These are phyloP conservation scores for Phenganax subtilis DNA, from an alignment of 92 coral and sea anemone genomes.

Conservation along the genomic window DNA sequence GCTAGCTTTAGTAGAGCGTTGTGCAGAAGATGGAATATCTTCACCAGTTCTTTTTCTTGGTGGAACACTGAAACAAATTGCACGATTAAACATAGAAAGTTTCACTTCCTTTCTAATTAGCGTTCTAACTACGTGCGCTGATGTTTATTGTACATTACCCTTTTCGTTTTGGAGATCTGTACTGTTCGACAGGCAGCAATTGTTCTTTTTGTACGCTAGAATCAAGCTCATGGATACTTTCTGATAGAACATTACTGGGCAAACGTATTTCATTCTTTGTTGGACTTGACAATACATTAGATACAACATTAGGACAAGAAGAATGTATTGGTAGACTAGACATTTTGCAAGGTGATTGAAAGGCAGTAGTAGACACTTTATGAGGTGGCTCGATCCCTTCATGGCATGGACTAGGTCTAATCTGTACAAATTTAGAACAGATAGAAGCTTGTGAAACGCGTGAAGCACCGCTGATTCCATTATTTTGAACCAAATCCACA, in stretches of 20 bases:
- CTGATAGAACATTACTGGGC: background rate
- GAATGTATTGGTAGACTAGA: background rate
- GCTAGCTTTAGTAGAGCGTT: background rate
- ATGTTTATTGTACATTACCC: background rate
- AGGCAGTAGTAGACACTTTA: too few species aligned
- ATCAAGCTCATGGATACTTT: background rate
- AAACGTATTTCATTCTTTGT: background rate
- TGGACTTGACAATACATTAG: background rate
- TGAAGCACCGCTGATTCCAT: background rate
- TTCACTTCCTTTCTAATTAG: background rate
- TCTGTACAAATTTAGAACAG: too few species aligned
- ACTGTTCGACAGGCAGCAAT: background rate
- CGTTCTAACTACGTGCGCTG: background rate
- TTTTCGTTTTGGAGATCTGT: conserved; percentile 33
- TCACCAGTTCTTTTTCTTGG: conserved; percentile 27
- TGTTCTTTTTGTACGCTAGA: background rate
- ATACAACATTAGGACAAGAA: background rate
- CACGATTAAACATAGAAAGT: background rate
- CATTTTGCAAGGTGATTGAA: background rate
- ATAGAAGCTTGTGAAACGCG: background rate
- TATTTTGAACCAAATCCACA: background rate
- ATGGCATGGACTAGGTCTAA: too few species aligned
- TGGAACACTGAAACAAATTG: conserved; percentile 18
- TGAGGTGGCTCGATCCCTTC: too few species aligned
- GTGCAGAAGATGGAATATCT: background rate